Base-by-base conservation (phyloP, 2,797 vertebrate species). In the Erethizon dorsatum region DNA sequence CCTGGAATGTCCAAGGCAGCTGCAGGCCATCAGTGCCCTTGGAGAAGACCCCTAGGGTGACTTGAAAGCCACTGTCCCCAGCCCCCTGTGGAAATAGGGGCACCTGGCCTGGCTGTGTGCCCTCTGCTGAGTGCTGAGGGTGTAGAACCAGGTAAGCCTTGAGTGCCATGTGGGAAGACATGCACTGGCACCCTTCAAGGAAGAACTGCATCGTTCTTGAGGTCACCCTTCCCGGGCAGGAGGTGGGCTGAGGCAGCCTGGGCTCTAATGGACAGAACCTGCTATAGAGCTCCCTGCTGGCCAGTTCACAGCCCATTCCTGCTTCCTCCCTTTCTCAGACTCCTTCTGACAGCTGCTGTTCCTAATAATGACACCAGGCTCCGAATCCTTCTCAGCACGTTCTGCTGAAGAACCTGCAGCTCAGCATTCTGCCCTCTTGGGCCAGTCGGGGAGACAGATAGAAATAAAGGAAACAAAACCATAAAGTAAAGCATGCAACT, bases 161-260 rank as follows among this genome's bases (percentile, higher is more conserved):
- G 28, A 0, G 1, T 22, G 50, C 54, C 14, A 0, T 5, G 2
- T 0, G 0, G 26, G 41, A 50, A 26, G 11, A 26, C 3, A n/a
- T 0, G 22, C 14, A 54, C 61, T 1, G 4, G 13, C 1, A 15
- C 52, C 56, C 24, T n/a, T 45, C 22, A 26, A 71, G 82, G 6
- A 41, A 73, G 26, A 31, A 83, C n/a, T 41, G 26, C 1, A 0
- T 10, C n/a, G 7, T 91, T 24, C 71, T 24, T 1, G 4, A 52
- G 61, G 47, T 15, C 50, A 45, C 1, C 11, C 8, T 17, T n/a
- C 56, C 77, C 2, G 0, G 12, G 15, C 69, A 33, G n/a, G n/a
- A 0, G 2, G 45, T 2, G 7, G 28, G 28, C 33, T 0, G 9
- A 56, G 12, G 75, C 75, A 77, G 77, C 11, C 15, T n/a, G 2